phyloP scores from a whole-genome alignment of 2,888 invertebrate genomes.

The Plagiodera versicolora region DNA sequence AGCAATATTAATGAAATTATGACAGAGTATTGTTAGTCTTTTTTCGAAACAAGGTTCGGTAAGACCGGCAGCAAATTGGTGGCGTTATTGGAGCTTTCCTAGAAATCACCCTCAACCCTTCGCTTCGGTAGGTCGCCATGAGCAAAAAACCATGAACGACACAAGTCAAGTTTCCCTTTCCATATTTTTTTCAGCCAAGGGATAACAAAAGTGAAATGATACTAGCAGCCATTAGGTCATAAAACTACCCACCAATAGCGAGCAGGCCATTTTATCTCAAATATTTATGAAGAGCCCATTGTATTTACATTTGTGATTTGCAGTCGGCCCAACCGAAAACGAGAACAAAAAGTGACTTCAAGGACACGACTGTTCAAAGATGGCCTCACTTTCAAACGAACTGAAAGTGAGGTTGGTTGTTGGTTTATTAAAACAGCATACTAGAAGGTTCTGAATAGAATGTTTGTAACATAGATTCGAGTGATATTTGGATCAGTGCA shows the following conservation, averaged over 20 bases:
- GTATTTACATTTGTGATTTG: slow-evolving; percentile 28
- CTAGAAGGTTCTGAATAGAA: slow-evolving; percentile 2
- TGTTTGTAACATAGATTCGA: slow-evolving; percentile 21
- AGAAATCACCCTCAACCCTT: no score
- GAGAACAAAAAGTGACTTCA: slow-evolving; percentile 24
- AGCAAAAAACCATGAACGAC: not conserved
- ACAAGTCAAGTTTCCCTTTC: not conserved
- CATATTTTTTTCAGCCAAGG: slow-evolving; percentile 8
- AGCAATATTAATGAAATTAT: no score
- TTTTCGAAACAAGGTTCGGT: no score
- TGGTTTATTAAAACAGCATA: not conserved
- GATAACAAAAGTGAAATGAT: slow-evolving; percentile 31
- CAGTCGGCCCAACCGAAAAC: slow-evolving; percentile 22
- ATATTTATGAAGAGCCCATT: slow-evolving; percentile 23
- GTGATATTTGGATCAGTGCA: slow-evolving; percentile 14
- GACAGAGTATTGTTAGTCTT: no score
- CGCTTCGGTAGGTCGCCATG: no score
- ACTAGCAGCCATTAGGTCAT: slow-evolving; percentile 27
- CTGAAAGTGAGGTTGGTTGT: not conserved
- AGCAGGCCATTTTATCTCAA: slow-evolving; percentile 26
- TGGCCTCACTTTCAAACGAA: slow-evolving; percentile 18
- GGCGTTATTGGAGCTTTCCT: no score
- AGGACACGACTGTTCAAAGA: slow-evolving; percentile 15
- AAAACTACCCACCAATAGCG: slow-evolving; percentile 27
- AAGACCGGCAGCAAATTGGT: no score